Base-by-base conservation (phyloP, 2,113 vertebrate species). In the Anarrhichthys ocellatus region DNA sequence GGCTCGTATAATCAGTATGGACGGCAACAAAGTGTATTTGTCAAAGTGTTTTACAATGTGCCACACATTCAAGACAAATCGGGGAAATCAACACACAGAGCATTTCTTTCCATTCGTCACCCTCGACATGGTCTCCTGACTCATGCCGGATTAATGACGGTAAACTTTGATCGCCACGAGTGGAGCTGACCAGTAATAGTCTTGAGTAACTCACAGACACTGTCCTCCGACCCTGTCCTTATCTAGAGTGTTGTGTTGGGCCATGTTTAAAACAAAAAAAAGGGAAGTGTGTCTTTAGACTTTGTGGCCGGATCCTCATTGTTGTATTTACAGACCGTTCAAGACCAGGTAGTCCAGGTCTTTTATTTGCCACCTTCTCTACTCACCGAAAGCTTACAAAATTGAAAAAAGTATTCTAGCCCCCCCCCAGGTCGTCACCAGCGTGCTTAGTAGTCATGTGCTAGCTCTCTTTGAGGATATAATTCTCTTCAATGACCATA, bases 401-500 rank as follows among this genome's bases (percentile, higher is more conserved):
- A 76, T 50, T 48, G 42, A 62, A 79, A 73, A 15, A 20, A 22
- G 13, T 64, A 32, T 68, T 74, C 9, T 38, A 27, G 34, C 46
- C 52, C 42, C 27, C 38, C 42, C 1, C 2, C 27, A 58, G 75
- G 87, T 79, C 69, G 84, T 85, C 79, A 87, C 86, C 79, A 82
- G 27, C 50, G 83, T 91, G 89, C 84, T 91, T 79, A 85, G 72
- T 63, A 65, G 90, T 94, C 92, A 94, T 92, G 92, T 93, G 93
- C 82, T 86, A 32, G 40, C 34, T 80, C 73, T 74, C 73, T 78
- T 56, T 76, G 68, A 87, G 85, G 79, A 81, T 72, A 78, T 84
- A 88, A 85, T 87, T 90, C 83, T 81, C n/a, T 32, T 76, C 74
- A 15, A 42, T 86, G 80, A 80, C 83, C 73, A 75, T 32, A 59